Evolutionary conservation across 1,140 invertebrate species (phyloP).

Genomic region (Bombus confusus): DNA sequence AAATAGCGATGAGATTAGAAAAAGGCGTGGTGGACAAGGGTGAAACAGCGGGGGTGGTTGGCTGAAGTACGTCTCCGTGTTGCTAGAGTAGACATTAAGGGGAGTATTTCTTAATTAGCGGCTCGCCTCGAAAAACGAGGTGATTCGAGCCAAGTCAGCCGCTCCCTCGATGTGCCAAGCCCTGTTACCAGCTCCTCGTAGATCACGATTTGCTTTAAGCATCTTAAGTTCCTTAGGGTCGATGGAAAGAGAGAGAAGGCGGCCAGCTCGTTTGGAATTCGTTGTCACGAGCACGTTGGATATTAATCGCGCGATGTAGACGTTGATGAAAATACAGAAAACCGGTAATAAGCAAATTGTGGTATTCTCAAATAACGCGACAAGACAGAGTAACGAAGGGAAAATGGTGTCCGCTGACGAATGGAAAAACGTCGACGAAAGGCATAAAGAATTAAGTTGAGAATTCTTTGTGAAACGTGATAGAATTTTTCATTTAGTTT

Average conservation of each 20-base stretch:
- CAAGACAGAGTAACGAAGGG: no score
- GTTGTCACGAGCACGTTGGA: neutral
- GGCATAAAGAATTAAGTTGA: no score
- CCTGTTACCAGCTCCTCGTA: conserved; percentile 55
- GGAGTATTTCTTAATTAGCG: conserved; percentile 69
- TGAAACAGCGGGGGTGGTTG: neutral
- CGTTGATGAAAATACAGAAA: no score
- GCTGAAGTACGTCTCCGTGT: conserved; percentile 38
- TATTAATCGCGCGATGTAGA: conserved; percentile 22
- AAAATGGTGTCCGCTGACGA: no score
- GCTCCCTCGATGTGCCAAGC: conserved; percentile 62
- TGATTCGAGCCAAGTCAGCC: conserved; percentile 54
- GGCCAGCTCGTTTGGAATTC: neutral
- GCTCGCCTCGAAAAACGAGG: conserved; percentile 49
- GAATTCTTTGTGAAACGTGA: no score
- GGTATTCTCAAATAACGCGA: neutral
- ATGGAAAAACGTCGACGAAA: no score
- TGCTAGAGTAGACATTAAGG: conserved; percentile 49
- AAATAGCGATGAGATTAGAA: neutral
- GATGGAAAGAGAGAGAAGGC: conserved; percentile 8
- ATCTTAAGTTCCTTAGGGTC: conserved; percentile 49
- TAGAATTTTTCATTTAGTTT: no score
- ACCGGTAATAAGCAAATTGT: neutral
- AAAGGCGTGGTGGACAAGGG: neutral
- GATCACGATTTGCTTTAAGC: conserved; percentile 66